Conservation (phyloP, 1,140 invertebrate species). For the Leguminivora glycinivorella region DNA sequence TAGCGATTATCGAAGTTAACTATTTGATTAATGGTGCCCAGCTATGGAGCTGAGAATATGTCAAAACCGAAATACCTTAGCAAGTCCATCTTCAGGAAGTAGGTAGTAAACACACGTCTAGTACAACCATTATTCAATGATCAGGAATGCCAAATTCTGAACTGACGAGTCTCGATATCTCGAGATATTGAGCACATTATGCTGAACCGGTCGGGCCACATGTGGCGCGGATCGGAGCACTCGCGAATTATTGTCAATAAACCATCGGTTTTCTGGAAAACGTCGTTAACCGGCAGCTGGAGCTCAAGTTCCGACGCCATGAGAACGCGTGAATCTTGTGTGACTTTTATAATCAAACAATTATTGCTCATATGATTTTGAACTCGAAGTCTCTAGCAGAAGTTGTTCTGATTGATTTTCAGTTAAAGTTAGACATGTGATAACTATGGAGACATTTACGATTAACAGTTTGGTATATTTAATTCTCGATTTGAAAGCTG, state of each 20-base stretch:
- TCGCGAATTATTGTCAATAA: slow-evolving; percentile 62
- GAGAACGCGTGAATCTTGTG: slow-evolving; percentile 12
- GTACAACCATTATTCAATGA: neutral
- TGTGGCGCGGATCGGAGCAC: slow-evolving; percentile 48
- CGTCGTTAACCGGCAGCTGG: slow-evolving; percentile 55
- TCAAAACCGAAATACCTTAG: too few relatives aligned
- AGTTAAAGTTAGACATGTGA: too few relatives aligned
- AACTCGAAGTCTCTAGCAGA: too few relatives aligned
- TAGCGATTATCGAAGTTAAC: too few relatives aligned
- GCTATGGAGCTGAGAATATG: too few relatives aligned
- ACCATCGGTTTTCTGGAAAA: slow-evolving; percentile 61
- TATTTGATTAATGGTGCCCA: too few relatives aligned
- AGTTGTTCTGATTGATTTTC: too few relatives aligned
- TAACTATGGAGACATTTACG: too few relatives aligned
- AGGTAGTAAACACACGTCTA: too few relatives aligned
- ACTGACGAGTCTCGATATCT: slow-evolving; percentile 24
- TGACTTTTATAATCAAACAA: neutral
- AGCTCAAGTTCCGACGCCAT: slow-evolving; percentile 38
- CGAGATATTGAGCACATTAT: slow-evolving; percentile 35
- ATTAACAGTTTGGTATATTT: too few relatives aligned
- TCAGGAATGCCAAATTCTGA: neutral
- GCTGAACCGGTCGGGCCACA: slow-evolving; percentile 40
- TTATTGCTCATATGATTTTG: neutral
- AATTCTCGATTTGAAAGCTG: too few relatives aligned
- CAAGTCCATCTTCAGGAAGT: too few relatives aligned